Percentiles rank a stretch among this genome's conserved stretches.
Conservation (phyloP, 2,888 invertebrate species). For the Eristalis pertinax region DNA sequence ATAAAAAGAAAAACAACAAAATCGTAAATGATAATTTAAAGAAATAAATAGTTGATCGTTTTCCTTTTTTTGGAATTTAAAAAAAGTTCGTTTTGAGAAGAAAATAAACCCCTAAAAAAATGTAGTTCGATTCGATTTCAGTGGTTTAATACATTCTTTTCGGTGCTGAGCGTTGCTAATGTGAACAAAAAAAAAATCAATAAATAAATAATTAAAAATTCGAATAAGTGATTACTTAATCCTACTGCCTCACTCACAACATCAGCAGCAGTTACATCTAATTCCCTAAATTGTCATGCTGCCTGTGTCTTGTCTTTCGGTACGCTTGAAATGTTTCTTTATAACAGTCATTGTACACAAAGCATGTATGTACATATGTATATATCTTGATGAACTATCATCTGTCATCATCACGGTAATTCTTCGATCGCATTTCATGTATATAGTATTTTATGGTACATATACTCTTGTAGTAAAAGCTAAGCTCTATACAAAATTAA, state of each 20-base stretch:
- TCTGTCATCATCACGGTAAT: slow-evolving; percentile 66
- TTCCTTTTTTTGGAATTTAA: slow-evolving; percentile 9
- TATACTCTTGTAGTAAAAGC: slow-evolving; percentile 49
- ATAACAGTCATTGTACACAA: slow-evolving; percentile 36
- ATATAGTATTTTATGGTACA: slow-evolving; percentile 3
- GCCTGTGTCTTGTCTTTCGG: slow-evolving; percentile 48
- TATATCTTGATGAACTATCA: slow-evolving; percentile 54
- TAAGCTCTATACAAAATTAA: slow-evolving; percentile 43
- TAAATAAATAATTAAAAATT: background rate
- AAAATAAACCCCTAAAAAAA: background rate
- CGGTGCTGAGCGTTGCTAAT: background rate
- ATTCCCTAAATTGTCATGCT: slow-evolving; percentile 32
- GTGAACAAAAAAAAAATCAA: background rate
- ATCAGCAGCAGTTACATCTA: slow-evolving; percentile 9
- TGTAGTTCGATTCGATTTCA: slow-evolving; percentile 1
- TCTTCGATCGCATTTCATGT: slow-evolving; percentile 59
- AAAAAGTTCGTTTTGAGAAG: slow-evolving; percentile 14
- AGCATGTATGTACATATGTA: slow-evolving; percentile 30
- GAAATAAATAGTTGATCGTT: background rate
- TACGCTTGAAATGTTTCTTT: slow-evolving; percentile 60
- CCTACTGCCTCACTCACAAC: background rate
- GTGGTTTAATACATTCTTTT: background rate
- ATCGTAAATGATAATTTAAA: background rate
- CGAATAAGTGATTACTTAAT: background rate
- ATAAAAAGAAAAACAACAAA: background rate